These are phyloP conservation scores for Ambastaia sidthimunki DNA, from an alignment of 2,797 vertebrate genomes.

Conservation along the genomic window DNA sequence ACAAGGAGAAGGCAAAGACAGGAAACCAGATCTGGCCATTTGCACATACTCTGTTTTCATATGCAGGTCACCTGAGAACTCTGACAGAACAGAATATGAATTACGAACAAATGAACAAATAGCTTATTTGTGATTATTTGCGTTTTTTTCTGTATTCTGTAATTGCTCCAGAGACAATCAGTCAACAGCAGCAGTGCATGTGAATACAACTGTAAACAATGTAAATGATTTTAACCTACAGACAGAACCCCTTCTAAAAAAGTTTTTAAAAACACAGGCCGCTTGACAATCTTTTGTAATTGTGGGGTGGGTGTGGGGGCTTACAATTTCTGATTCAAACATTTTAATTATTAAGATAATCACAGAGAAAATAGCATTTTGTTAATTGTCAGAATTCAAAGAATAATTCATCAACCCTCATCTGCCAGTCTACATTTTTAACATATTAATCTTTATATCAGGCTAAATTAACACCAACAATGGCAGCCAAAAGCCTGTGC, in stretches of 20 bases:
- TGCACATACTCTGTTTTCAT: neutral
- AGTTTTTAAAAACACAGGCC: neutral
- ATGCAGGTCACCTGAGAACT: neutral
- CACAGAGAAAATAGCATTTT: slow-evolving; percentile 25
- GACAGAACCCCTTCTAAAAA: slow-evolving; percentile 11
- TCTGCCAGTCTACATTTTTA: slow-evolving; percentile 34
- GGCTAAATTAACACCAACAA: slow-evolving; percentile 18
- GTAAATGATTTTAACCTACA: slow-evolving; percentile 6
- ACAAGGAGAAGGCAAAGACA: slow-evolving; percentile 35
- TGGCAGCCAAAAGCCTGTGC: slow-evolving; percentile 10
- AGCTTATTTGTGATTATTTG: slow-evolving; percentile 35
- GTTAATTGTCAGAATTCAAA: slow-evolving; percentile 9
- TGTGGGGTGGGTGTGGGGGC: neutral
- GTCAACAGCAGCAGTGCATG: slow-evolving; percentile 20
- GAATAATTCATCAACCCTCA: slow-evolving; percentile 28
- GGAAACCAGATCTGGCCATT: slow-evolving; percentile 32
- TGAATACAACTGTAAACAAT: slow-evolving; percentile 15
- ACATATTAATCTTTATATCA: neutral
- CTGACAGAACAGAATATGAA: neutral
- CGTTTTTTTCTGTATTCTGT: slow-evolving; percentile 26
- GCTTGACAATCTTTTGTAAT: neutral
- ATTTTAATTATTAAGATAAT: slow-evolving; percentile 36
- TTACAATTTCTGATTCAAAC: neutral
- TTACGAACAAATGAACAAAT: neutral
- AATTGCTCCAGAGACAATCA: slow-evolving; percentile 37